These are phyloP conservation scores for Meiosimyza decipiens DNA, from an alignment of 2,888 invertebrate species.

Conservation along the genomic window DNA sequence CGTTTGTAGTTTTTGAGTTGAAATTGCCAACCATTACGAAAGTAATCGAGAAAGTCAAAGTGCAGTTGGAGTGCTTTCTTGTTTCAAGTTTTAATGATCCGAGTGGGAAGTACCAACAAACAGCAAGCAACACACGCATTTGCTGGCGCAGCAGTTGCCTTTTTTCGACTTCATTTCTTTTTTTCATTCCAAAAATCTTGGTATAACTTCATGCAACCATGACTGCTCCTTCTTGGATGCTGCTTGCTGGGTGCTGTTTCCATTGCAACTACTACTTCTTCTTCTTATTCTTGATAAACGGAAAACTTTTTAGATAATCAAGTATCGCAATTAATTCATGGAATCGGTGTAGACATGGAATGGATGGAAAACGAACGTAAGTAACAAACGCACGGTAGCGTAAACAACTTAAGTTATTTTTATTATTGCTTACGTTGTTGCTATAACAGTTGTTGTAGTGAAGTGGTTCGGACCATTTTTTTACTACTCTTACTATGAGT, in stretches of 20 bases:
- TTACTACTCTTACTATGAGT: background rate
- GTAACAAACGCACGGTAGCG: conserved; percentile 44
- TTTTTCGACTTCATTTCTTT: conserved; percentile 11
- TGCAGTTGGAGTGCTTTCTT: conserved; percentile 45
- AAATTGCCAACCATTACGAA: conserved; percentile 43
- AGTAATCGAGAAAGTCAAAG: conserved; percentile 49
- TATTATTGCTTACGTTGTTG: background rate
- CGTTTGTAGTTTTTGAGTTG: no score
- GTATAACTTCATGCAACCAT: conserved; percentile 3
- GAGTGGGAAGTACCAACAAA: conserved; percentile 39
- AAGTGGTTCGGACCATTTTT: background rate
- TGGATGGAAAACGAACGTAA: conserved; percentile 28
- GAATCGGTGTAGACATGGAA: conserved; percentile 46
- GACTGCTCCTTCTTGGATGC: background rate
- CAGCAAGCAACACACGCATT: conserved; percentile 22
- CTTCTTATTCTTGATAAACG: conserved; percentile 42
- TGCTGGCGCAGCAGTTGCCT: conserved; percentile 27
- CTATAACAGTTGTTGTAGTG: background rate
- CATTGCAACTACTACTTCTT: background rate
- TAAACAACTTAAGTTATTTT: conserved; percentile 35
- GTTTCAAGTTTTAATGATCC: conserved; percentile 47
- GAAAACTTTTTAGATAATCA: conserved; percentile 52
- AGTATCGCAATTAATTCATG: conserved; percentile 52
- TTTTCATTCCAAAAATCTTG: background rate
- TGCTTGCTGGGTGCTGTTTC: background rate